Base-by-base conservation (phyloP, 2,888 invertebrate species). In the Drymonia ruficornis region DNA sequence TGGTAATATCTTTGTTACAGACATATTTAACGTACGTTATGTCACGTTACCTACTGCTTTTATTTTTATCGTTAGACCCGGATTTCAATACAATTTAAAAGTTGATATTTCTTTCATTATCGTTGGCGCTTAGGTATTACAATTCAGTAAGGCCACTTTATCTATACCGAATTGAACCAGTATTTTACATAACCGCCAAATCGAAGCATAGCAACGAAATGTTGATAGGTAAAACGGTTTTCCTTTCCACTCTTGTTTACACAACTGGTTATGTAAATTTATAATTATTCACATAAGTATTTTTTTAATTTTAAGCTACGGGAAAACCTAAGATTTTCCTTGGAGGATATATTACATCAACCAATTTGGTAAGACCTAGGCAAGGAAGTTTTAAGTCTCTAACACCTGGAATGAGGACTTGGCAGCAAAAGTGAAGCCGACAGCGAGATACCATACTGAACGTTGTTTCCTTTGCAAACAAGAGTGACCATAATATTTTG, bases 21-120 rank as follows among this genome's bases (percentile, higher is more conserved):
- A 45, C 4, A 45, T 45, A 45, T 45, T 29, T 11, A 43, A 19
- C 43, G 12, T 19, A 43, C 28, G 29, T 23, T 43, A 49, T 43
- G 19, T 50, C 44, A 59, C 31, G 15, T 50, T 28, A 29, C 38
- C 11, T 23, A 40, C 31, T 6, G 44, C 38, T 34, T 43, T 49
- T 49, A 29, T 49, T 38, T 43, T 52, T 45, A 45, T 53, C 58
- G 47, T 45, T 34, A 48, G 31, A 67, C 53, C 67, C 63, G 56
- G 70, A 66, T 62, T 54, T 55, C 28, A 28, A 62, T 53, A 53
- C 36, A 49, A 53, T 49, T 49, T 29, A 52, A 31, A 54, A 44
- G 43, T 52, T 56, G 59, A 58, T 59, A 52, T n/a, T 18, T 18
- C n/a, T 5, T 53, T 48, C 44, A 51, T 53, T 62, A 55, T 62